Evolutionary conservation across 2,888 invertebrate species (phyloP).

Genomic region (Oscheius myriophilus): DNA sequence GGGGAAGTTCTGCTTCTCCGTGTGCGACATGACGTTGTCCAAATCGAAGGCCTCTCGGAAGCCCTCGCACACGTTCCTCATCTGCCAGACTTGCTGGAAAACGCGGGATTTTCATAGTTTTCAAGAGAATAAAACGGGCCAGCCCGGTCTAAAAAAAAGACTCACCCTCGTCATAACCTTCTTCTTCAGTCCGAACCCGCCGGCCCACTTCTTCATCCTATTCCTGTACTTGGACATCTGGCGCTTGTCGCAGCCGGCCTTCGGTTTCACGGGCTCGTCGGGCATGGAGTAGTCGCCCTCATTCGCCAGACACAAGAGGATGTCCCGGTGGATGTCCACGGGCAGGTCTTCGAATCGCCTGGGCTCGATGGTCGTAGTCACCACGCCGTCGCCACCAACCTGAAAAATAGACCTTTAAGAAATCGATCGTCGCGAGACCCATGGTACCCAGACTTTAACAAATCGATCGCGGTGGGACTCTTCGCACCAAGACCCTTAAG

Average conservation of each 20-base stretch:
- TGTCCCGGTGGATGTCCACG: background rate
- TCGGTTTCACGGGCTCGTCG: background rate
- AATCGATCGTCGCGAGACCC: too few species aligned
- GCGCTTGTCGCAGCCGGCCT: background rate
- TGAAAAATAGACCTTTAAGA: background rate
- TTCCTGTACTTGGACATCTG: background rate
- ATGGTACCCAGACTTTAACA: background rate
- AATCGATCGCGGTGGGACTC: background rate
- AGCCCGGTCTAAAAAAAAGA: too few species aligned
- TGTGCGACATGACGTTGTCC: background rate
- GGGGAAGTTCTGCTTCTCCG: background rate
- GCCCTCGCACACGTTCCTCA: constrained; percentile 4
- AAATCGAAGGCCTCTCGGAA: background rate
- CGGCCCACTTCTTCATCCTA: background rate
- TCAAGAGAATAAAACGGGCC: too few species aligned
- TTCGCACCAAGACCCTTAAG: too few species aligned
- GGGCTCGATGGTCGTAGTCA: background rate
- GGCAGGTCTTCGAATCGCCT: background rate
- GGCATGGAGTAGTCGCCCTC: background rate
- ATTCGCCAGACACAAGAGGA: background rate
- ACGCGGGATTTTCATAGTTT: background rate
- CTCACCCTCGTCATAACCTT: background rate
- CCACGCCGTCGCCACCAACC: background rate
- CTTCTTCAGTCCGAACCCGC: background rate
- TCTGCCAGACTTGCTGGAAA: constrained; percentile 5